phyloP scores from a whole-genome alignment of 2,113 vertebrate genomes.

The Thalassarche chlororhynchos region DNA sequence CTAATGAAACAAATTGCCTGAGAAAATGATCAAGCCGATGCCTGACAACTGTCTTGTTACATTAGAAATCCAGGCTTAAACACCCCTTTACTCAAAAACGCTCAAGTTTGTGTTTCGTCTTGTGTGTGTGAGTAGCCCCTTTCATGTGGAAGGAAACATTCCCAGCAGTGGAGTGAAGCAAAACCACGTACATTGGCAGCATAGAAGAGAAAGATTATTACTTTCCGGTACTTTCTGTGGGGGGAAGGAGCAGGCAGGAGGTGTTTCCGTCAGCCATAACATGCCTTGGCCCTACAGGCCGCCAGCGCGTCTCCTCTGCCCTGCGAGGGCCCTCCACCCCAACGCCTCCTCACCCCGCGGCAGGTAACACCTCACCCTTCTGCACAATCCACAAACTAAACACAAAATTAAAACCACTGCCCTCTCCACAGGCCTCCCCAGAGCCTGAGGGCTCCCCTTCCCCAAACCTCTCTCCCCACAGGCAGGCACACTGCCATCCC shows the following conservation, averaged over 20 bases:
- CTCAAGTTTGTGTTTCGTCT: background rate
- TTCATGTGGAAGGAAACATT: background rate
- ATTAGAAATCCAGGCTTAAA: background rate
- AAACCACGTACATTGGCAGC: rapidly evolving
- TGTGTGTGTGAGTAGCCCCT: background rate
- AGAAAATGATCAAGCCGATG: background rate
- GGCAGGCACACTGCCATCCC: background rate
- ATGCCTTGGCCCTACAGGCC: background rate
- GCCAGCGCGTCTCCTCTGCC: background rate
- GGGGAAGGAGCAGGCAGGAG: background rate
- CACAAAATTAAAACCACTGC: background rate
- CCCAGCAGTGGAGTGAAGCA: background rate
- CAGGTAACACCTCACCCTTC: background rate
- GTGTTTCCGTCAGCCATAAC: background rate
- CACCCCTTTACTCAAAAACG: background rate
- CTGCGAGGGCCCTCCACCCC: background rate
- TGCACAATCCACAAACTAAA: background rate
- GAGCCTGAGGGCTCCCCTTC: no score
- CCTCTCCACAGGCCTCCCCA: background rate
- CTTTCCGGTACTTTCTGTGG: rapidly evolving
- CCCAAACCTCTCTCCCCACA: background rate
- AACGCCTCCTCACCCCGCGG: rapidly evolving
- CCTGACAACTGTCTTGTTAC: background rate
- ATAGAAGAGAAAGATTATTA: background rate
- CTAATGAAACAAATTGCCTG: background rate